Base-by-base conservation (phyloP, 2,797 vertebrate species). In the Poecile montanus region DNA sequence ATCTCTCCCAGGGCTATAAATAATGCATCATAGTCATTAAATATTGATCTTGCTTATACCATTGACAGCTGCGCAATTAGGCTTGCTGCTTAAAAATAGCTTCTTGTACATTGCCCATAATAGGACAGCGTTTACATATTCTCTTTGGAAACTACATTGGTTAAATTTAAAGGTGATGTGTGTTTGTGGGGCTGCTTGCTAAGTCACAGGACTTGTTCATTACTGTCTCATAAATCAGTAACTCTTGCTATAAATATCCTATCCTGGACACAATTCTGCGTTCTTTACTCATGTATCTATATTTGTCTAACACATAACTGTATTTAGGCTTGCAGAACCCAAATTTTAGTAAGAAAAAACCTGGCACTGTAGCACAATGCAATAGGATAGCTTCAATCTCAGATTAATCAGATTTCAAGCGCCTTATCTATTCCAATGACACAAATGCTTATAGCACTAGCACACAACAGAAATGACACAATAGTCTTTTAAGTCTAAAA, bases 1-100 rank as follows among this genome's bases (percentile, higher is more conserved):
- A 92, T 94, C 74, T 98, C 97, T 97, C 94, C 91, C 72, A 94
- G 95, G 83, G 81, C 91, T 93, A 97, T 98, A 97, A 98, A 98
- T 98, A 97, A 98, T 98, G 81, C 91, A 98, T 93, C 88, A 77
- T 11, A 92, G 93, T 97, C 94, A 98, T 98, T 97, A 98, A 97
- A 97, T 98, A 98, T 98, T 98, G 98, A 98, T 97, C 94, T 79
- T 77, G 80, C 79, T 97, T 97, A 95, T 97, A 97, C 88, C 97
- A 98, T 97, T 96, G 95, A 79, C 98, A 97, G 97, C 96, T 97
- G 88, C 60, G 90, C 95, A 98, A 97, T 98, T 98, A 97, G 94
- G 87, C 95, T 97, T 94, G 73, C 86, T 90, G 81, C 92, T 96
- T 66, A 84, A 97, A 96, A 95, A 96, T 56, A 94, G 65, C 66